Conservation (phyloP, 2,888 invertebrate species). For the Drosophila kuntzei region DNA sequence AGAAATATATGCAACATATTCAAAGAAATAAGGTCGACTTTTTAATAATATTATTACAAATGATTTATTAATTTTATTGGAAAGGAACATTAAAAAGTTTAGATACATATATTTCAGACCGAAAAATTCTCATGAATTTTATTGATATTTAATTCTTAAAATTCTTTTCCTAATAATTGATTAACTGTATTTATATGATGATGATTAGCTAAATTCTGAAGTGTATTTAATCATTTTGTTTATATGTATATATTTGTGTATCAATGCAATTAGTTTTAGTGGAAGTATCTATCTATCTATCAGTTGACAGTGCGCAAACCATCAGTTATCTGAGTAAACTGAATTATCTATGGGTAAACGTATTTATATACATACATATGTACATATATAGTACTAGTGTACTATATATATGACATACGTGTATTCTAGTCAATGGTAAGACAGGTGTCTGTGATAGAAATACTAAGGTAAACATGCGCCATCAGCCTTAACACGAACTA, state of each 20-base stretch:
- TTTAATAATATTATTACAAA: neutral
- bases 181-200: slow-evolving; percentile 3
- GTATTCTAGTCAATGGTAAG: slow-evolving; percentile 13
- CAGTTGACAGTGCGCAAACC: slow-evolving; percentile 2
- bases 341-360: slow-evolving; percentile 16
- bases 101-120: too few species aligned
- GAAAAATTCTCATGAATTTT: too few species aligned
- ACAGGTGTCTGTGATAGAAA: slow-evolving; percentile 37
- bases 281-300: slow-evolving; percentile 9
- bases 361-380: slow-evolving; percentile 3
- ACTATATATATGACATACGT: slow-evolving; percentile 1
- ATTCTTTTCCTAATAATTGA: neutral
- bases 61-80: neutral
- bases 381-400: neutral
- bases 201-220: slow-evolving; percentile 7
- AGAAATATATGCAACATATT: neutral
- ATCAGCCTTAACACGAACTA: slow-evolving; percentile 44
- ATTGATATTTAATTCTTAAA: too few species aligned
- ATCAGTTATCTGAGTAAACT: slow-evolving; percentile 18
- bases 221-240: slow-evolving; percentile 1
- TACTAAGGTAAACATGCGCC: slow-evolving; percentile 33
- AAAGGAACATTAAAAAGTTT: neutral
- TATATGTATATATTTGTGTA: slow-evolving; percentile 8
- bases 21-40: neutral
- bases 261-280: slow-evolving; percentile 22